Evolutionary conservation across 92 coral and sea anemone species (phyloP).

Genomic region (Metridium senile): DNA sequence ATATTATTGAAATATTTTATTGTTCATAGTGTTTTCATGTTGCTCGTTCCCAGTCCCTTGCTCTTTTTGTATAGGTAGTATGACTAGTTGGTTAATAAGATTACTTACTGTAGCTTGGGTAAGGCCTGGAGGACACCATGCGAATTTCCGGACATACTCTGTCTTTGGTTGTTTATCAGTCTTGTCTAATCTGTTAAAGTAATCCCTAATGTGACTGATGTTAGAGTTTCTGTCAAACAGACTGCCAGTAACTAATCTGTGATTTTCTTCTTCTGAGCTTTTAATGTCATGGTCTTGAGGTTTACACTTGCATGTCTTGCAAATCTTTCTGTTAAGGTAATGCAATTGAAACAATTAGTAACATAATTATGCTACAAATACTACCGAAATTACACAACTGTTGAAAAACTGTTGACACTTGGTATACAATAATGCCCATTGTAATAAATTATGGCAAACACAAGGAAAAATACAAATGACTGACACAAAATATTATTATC

Average conservation of each 20-base stretch:
- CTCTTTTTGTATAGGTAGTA: background rate
- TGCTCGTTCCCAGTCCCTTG: too few species aligned
- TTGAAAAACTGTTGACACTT: too few species aligned
- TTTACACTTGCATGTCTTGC: slow-evolving; percentile 96
- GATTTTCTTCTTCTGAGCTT: slow-evolving; percentile 84
- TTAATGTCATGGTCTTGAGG: slow-evolving; percentile 96
- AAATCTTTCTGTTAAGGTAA: slow-evolving; percentile 73
- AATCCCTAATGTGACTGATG: slow-evolving; percentile 73
- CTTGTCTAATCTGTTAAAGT: slow-evolving; percentile 70
- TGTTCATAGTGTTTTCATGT: too few species aligned
- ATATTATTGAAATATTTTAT: too few species aligned
- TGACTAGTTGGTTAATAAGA: too few species aligned
- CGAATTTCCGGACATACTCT: slow-evolving; percentile 81
- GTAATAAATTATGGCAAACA: too few species aligned
- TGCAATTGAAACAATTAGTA: background rate
- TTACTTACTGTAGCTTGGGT: slow-evolving; percentile 87
- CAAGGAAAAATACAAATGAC: too few species aligned
- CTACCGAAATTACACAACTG: too few species aligned
- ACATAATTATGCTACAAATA: background rate
- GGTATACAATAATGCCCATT: too few species aligned
- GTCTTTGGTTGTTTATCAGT: slow-evolving; percentile 71
- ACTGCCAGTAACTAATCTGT: slow-evolving; percentile 77
- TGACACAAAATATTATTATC: too few species aligned
- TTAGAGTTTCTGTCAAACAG: slow-evolving; percentile 79
- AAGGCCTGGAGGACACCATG: slow-evolving; percentile 96